These are phyloP conservation scores for Cecidostiba fungosa DNA, from an alignment of 2,888 invertebrate species.

Conservation along the genomic window DNA sequence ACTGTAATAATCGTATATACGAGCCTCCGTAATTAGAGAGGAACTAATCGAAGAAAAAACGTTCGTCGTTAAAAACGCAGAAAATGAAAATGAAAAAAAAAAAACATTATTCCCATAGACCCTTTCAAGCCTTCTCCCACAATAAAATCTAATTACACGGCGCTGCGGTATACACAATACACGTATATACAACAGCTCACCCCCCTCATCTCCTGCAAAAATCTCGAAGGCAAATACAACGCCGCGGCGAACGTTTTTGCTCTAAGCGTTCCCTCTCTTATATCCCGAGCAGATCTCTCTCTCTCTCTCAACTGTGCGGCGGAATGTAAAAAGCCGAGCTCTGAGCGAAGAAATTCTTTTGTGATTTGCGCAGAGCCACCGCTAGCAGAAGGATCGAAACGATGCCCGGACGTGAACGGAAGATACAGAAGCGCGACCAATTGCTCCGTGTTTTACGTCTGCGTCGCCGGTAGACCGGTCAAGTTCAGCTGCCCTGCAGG, in stretches of 20 bases:
- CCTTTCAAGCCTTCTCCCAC: background rate
- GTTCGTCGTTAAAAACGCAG: no score
- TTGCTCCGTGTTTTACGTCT: conserved; percentile 86
- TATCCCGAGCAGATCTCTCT: no score
- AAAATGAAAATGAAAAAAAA: no score
- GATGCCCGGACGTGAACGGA: conserved; percentile 83
- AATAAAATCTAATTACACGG: background rate
- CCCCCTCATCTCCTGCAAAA: background rate
- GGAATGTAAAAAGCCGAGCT: background rate
- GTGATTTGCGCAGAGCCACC: conserved; percentile 67
- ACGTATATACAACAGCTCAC: background rate
- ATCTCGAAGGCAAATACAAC: background rate
- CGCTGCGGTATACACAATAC: background rate
- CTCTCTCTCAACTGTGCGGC: background rate
- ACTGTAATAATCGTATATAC: no score
- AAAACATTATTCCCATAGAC: background rate
- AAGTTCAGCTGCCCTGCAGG: conserved; percentile 85
- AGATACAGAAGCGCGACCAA: conserved; percentile 84
- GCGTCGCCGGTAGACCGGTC: conserved; percentile 83
- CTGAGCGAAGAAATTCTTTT: conserved; percentile 7
- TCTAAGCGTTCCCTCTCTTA: no score
- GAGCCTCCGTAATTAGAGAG: no score
- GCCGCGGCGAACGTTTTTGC: background rate
- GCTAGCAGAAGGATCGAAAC: conserved; percentile 71
- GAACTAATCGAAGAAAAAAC: no score